Evolutionary conservation across 2,888 invertebrate species (phyloP).

Genomic region (Copidosoma aretas): DNA sequence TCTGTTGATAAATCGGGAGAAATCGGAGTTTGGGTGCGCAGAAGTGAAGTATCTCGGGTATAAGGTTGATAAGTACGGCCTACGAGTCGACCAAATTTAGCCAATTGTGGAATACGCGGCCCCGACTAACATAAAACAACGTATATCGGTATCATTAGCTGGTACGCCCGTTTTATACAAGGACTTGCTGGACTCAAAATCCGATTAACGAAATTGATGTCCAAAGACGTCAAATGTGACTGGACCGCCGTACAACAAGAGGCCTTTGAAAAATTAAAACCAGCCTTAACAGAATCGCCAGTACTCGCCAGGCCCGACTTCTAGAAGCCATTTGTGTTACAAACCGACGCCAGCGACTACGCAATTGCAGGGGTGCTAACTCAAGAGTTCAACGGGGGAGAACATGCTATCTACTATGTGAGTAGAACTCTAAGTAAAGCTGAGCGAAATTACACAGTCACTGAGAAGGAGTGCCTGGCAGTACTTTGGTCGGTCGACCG

Average conservation of each 20-base stretch:
- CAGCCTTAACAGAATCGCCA: conserved; percentile 30
- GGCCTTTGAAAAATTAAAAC: conserved; percentile 28
- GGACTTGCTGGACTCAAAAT: not conserved
- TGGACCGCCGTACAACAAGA: conserved; percentile 18
- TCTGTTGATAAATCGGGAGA: conserved; percentile 28
- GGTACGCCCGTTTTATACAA: conserved; percentile 48
- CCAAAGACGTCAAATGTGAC: conserved; percentile 28
- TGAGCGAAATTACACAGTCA: conserved; percentile 1
- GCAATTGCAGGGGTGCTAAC: conserved; percentile 1
- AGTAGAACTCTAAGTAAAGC: conserved; percentile 2
- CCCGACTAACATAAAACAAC: conserved; percentile 42
- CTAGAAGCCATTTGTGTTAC: conserved; percentile 6
- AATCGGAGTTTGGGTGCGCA: conserved; percentile 39
- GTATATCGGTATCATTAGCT: conserved; percentile 49
- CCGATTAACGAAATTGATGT: conserved; percentile 31
- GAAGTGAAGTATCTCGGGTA: conserved; percentile 5
- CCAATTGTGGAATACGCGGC: not conserved
- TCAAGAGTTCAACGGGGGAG: conserved; percentile 8
- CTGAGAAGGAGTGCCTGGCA: not conserved
- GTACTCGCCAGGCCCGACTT: conserved; percentile 44
- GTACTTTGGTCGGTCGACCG: not conserved
- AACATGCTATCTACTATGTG: conserved; percentile 32
- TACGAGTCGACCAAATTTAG: not conserved
- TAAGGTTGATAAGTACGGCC: conserved; percentile 30
- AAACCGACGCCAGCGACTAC: conserved; percentile 6